Evolutionary conservation across 2,113 vertebrate genomes (phyloP), one percentile per base, ranked within the genome.

Genomic region (Zosterops japonicus): DNA sequence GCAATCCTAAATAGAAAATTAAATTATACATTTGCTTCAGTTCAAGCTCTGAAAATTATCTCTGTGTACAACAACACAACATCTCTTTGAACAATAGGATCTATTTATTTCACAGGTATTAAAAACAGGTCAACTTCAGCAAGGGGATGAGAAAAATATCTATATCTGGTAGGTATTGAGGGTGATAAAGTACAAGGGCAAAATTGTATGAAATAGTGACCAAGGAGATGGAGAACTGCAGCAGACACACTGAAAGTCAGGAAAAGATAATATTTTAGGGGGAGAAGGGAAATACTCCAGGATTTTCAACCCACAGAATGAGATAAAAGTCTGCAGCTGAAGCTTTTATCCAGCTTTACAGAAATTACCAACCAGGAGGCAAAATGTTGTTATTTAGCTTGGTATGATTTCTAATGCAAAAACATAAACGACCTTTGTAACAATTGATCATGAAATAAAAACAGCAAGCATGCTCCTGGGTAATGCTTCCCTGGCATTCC

Each of bases 1-100:
- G 59, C 77, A 95, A 89, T 90, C 80, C 65, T 77, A 87, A 96
- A 94, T 29, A 77, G 86, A 93, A 98, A 96, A 94, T 96, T 84
- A 95, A 95, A 80, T 91, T 87, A 88, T 57, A 91, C 47, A 71
- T 94, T 94, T 96, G 35, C 65, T 90, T 81, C 84, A 91, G 53
- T 36, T 91, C 79, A 89, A 77, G 76, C 94, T 93, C 83, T 21
- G 82, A 74, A 83, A 91, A 55, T 64, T 39, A 59, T 82, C 79
- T 82, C 49, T 39, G 57, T 53, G 42, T 33, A 55, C 41, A 77
- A 42, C 52, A 81, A 79, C 18, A 63, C 15, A 76, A 85, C 72
- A 65, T 18, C 29, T 39, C 23, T 72, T 68, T 39, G n/a, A 75
- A 74, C 77, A 61, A 61, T 3, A 68, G 21, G 12, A n/a, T 29